Evolutionary conservation across 2,888 invertebrate species (phyloP).

Genomic region (Ormyrus rosae): DNA sequence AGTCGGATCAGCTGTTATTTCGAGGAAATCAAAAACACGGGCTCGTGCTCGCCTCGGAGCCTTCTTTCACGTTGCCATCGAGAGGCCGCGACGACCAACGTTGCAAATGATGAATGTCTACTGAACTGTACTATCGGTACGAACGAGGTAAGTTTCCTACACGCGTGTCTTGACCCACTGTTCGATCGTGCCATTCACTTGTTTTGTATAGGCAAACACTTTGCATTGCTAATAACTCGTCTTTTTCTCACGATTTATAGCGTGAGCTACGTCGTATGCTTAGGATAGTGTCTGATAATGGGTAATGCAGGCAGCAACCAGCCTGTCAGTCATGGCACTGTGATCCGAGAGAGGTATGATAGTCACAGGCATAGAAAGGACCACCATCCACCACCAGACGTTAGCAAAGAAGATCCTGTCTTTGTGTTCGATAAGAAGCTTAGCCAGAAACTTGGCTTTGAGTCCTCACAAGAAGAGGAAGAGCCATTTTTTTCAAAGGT

Average conservation of each 20-base stretch:
- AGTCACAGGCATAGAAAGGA: constrained; percentile 69
- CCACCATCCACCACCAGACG: constrained; percentile 77
- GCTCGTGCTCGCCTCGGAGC: not conserved
- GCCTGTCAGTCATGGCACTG: constrained; percentile 71
- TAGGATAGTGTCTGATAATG: constrained; percentile 78
- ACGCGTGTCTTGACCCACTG: not conserved
- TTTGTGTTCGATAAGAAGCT: constrained; percentile 91
- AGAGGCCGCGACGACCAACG: not conserved
- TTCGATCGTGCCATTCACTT: not conserved
- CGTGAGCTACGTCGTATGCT: constrained; percentile 25
- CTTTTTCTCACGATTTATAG: constrained; percentile 4
- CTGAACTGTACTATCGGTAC: not conserved
- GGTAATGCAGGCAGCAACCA: constrained; percentile 87
- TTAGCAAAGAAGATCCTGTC: constrained; percentile 83
- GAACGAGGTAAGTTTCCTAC: constrained; percentile 12
- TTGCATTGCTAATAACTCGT: constrained; percentile 10
- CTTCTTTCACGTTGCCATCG: not conserved
- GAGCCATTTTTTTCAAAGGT: constrained; percentile 86
- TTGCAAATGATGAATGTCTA: not conserved
- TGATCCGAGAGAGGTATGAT: constrained; percentile 81
- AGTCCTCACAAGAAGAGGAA: constrained; percentile 86
- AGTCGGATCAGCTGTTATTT: constrained; percentile 44
- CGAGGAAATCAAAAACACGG: constrained; percentile 28
- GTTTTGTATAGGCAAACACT: not conserved
- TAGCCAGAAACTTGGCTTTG: constrained; percentile 81